Percentiles rank a stretch among this genome's conserved stretches.
These are phyloP conservation scores for Blennius ocellaris DNA, from an alignment of 2,113 vertebrate species.

Conservation along the genomic window DNA sequence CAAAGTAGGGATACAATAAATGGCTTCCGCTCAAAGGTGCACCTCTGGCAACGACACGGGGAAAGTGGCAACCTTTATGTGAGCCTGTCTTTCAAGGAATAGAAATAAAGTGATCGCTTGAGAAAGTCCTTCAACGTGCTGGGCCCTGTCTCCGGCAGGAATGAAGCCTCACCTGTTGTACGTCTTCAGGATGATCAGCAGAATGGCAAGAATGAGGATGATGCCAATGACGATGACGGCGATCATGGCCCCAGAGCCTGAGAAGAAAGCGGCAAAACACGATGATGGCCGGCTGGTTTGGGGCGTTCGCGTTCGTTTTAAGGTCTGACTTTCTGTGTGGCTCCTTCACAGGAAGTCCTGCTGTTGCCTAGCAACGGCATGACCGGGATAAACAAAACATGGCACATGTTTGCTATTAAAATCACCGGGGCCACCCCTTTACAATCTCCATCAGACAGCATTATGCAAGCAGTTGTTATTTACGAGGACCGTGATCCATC, in stretches of 20 bases:
- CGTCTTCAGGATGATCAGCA: conserved; percentile 91
- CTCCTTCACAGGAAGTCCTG: neutral
- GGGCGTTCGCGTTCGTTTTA: neutral
- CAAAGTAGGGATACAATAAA: no score
- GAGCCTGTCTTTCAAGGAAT: neutral
- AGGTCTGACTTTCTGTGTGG: neutral
- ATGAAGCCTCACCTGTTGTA: conserved; percentile 91
- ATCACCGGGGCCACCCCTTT: conserved; percentile 26
- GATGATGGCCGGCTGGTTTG: neutral
- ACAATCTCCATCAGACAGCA: conserved; percentile 21
- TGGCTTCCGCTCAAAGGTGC: no score
- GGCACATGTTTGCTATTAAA: conserved; percentile 44
- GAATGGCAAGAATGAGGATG: conserved; percentile 88
- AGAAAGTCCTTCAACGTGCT: neutral
- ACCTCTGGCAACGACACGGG: no score
- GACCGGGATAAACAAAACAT: conserved; percentile 6
- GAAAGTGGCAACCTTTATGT: no score
- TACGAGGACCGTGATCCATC: neutral
- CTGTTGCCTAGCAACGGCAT: conserved; percentile 31
- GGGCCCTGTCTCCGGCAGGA: conserved; percentile 8
- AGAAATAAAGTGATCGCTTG: conserved; percentile 24
- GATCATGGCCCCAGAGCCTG: conserved; percentile 96
- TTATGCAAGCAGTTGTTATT: conserved; percentile 26
- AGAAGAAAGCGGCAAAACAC: conserved; percentile 6
- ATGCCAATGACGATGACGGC: conserved; percentile 92